Percentiles rank a stretch among this genome's conserved stretches.
These are phyloP conservation scores for Amphiprion ocellaris DNA, from an alignment of 2,113 vertebrate genomes.

Conservation along the genomic window DNA sequence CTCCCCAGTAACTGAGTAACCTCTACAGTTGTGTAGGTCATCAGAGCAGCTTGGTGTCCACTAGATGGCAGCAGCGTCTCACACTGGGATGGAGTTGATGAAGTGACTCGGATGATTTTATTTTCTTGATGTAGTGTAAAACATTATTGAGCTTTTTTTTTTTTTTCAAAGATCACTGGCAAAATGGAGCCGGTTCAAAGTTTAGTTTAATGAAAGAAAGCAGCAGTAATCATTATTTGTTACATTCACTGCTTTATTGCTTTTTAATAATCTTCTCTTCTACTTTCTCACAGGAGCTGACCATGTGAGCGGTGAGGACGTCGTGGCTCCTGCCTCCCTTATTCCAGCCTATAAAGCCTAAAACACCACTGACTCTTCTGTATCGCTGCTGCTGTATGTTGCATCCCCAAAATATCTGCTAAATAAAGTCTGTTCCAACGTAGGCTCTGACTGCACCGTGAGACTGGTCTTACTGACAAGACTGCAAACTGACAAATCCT, in stretches of 20 bases:
- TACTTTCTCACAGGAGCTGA: conserved; percentile 81
- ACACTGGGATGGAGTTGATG: neutral
- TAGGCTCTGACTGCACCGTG: conserved; percentile 42
- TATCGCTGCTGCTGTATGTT: conserved; percentile 86
- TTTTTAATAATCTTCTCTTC: neutral
- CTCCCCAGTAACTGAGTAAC: conserved; percentile 52
- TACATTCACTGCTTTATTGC: neutral
- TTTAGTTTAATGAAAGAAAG: neutral
- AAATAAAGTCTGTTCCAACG: conserved; percentile 84
- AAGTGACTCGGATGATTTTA: conserved; percentile 31
- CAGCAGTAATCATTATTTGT: neutral
- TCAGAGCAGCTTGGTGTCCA: conserved; percentile 22
- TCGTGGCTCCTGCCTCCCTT: conserved; percentile 44
- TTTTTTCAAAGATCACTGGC: neutral
- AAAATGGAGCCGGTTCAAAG: neutral
- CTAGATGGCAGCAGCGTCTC: conserved; percentile 60
- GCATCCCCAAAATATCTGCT: conserved; percentile 82
- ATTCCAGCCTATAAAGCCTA: conserved; percentile 76
- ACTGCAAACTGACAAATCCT: neutral
- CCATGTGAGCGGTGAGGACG: conserved; percentile 82
- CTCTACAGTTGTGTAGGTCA: conserved; percentile 24
- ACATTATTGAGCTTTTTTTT: neutral
- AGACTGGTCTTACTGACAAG: conserved; percentile 7
- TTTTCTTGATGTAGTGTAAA: neutral
- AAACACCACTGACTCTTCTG: conserved; percentile 77